Percentiles rank a stretch among this genome's conserved stretches.
These are phyloP conservation scores for Prionace glauca DNA, from an alignment of 2,797 vertebrate genomes.

Conservation along the genomic window DNA sequence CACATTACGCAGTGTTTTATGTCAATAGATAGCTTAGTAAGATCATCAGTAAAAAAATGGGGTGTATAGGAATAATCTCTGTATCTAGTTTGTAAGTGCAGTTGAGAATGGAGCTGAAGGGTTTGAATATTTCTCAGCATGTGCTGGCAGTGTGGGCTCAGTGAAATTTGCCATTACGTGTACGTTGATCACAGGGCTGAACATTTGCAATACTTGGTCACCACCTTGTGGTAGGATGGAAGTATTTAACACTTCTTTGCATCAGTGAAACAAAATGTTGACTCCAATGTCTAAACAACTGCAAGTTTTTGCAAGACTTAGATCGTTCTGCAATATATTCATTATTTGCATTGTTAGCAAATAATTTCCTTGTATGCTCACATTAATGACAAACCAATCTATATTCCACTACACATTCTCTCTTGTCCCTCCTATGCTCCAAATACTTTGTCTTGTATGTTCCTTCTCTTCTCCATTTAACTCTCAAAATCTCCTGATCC, in stretches of 20 bases:
- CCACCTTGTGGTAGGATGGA: conserved; percentile 28
- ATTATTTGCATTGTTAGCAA: not conserved
- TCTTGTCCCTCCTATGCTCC: not conserved
- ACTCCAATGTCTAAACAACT: not conserved
- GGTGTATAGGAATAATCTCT: not conserved
- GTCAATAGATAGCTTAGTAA: not conserved
- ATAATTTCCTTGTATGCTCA: not conserved
- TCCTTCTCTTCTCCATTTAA: not conserved
- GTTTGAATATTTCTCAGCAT: not conserved
- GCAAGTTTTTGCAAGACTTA: not conserved
- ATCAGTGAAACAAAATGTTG: not conserved
- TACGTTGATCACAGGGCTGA: not conserved
- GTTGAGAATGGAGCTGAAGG: not conserved
- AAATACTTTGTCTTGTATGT: not conserved
- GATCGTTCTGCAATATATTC: not conserved
- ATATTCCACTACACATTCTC: not conserved
- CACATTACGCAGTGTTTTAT: not conserved
- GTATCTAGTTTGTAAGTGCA: not conserved
- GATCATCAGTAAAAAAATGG: not conserved
- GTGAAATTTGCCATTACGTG: too few relatives aligned
- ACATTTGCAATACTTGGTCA: not conserved
- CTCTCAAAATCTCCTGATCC: not conserved
- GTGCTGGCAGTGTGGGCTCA: not conserved
- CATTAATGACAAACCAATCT: not conserved
- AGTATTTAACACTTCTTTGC: not conserved